Conservation (phyloP, 2,888 invertebrate species). For the Meiosimyza platycephala region DNA sequence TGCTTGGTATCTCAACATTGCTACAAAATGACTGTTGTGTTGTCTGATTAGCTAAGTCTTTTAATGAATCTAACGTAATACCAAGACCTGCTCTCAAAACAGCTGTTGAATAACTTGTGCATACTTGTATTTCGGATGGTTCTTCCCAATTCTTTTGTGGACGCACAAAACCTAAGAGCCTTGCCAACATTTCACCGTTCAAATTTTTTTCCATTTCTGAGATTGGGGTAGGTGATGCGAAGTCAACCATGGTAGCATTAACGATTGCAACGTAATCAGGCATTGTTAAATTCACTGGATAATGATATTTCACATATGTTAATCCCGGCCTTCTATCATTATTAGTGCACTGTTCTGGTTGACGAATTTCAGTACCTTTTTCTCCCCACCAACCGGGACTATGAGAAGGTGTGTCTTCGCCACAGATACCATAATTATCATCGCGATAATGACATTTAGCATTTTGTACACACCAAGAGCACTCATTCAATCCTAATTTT, state of each 20-base stretch:
- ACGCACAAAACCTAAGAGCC: slow-evolving; percentile 84
- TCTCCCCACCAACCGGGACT: slow-evolving; percentile 92
- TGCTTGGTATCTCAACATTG: slow-evolving; percentile 75
- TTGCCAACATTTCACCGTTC: slow-evolving; percentile 80
- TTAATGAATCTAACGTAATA: slow-evolving; percentile 60
- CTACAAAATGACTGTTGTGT: slow-evolving; percentile 79
- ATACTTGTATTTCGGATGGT: slow-evolving; percentile 79
- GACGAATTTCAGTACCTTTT: slow-evolving; percentile 80
- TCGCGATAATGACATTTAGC: slow-evolving; percentile 89
- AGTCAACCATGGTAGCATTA: slow-evolving; percentile 85
- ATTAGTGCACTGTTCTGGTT: slow-evolving; percentile 81
- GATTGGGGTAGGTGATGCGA: slow-evolving; percentile 78
- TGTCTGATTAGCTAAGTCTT: slow-evolving; percentile 73
- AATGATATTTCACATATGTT: slow-evolving; percentile 87
- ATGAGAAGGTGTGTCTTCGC: slow-evolving; percentile 85
- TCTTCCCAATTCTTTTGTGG: slow-evolving; percentile 83
- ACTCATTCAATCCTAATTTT: slow-evolving; percentile 82
- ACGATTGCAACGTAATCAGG: slow-evolving; percentile 90
- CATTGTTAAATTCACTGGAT: slow-evolving; percentile 87
- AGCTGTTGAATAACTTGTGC: slow-evolving; percentile 82
- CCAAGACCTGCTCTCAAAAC: slow-evolving; percentile 72
- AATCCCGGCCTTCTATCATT: slow-evolving; percentile 87
- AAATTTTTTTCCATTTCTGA: slow-evolving; percentile 76
- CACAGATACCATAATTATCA: slow-evolving; percentile 81
- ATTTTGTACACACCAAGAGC: slow-evolving; percentile 94